phyloP scores from a whole-genome alignment of 2,113 vertebrate genomes.

The Syngnathus floridae region DNA sequence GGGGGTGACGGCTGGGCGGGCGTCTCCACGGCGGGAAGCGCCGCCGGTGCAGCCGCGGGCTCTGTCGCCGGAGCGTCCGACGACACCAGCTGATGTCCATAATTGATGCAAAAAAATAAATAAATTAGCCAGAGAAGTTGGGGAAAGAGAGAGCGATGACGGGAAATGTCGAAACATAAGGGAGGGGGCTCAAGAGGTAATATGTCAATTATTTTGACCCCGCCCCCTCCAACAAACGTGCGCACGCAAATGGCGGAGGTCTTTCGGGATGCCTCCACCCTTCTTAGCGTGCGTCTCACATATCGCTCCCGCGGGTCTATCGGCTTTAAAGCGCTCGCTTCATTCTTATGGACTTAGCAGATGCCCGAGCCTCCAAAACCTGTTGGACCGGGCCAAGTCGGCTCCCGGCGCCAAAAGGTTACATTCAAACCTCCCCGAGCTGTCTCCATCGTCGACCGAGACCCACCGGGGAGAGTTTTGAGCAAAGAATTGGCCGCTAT shows the following conservation, averaged over 20 bases:
- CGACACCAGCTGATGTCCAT: conserved; percentile 74
- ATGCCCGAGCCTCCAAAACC: conserved; percentile 43
- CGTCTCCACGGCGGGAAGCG: conserved; percentile 66
- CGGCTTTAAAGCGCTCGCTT: conserved; percentile 38
- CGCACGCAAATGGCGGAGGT: not conserved
- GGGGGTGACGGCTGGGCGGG: conserved; percentile 73
- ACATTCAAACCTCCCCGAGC: not conserved
- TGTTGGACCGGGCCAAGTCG: conserved; percentile 42
- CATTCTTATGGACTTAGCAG: conserved; percentile 62
- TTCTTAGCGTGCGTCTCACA: conserved; percentile 42
- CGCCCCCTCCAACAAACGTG: too few relatives aligned
- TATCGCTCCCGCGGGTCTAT: conserved; percentile 48
- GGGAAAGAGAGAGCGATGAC: conserved; percentile 23
- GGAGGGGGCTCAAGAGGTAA: conserved; percentile 25
- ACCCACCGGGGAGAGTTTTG: not conserved
- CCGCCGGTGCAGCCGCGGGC: conserved; percentile 42
- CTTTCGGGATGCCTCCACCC: conserved; percentile 50
- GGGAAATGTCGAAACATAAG: not conserved
- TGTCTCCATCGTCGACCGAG: too few relatives aligned
- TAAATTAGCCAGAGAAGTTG: conserved; percentile 7
- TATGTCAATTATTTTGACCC: conserved; percentile 61
- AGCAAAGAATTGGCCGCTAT: too few relatives aligned
- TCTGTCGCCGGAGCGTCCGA: conserved; percentile 74
- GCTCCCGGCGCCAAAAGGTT: not conserved
- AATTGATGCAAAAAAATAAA: not conserved